Evolutionary conservation across 2,797 vertebrate species (phyloP).

Genomic region (Hafferia zeledoni): DNA sequence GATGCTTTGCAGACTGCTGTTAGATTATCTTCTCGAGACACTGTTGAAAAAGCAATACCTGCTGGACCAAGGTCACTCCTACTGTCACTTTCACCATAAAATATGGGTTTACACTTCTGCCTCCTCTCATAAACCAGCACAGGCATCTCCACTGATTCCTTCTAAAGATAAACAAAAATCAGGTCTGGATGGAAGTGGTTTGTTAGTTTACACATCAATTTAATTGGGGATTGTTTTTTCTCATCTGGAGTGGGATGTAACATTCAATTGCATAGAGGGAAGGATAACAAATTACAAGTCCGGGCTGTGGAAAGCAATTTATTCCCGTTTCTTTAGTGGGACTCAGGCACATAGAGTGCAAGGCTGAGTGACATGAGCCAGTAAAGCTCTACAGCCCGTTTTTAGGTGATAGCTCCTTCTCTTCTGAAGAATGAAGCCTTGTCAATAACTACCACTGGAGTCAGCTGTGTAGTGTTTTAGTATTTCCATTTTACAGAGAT

Average conservation of each 20-base stretch:
- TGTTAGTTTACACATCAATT: neutral
- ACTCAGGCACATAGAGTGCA: accelerated
- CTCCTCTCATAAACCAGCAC: neutral
- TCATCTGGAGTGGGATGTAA: neutral
- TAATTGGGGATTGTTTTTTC: neutral
- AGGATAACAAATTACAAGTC: neutral
- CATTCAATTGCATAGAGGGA: neutral
- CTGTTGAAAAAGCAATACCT: neutral
- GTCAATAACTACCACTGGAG: neutral
- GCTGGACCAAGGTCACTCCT: slow-evolving; percentile 39
- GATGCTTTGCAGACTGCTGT: slow-evolving; percentile 21
- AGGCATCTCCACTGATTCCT: neutral
- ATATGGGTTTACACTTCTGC: slow-evolving; percentile 1
- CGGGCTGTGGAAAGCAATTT: neutral
- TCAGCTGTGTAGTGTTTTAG: neutral
- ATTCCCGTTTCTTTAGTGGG: neutral
- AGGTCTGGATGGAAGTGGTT: neutral
- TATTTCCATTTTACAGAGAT: neutral
- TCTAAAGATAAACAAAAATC: neutral
- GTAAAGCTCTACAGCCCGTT: neutral
- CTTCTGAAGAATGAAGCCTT: neutral
- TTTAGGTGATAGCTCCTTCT: neutral
- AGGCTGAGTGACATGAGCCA: neutral
- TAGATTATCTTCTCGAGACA: slow-evolving; percentile 39
- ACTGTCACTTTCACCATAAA: slow-evolving; percentile 21